These are phyloP conservation scores for Apistogramma diplotaenia DNA, from an alignment of 2,113 vertebrate species.

Conservation along the genomic window DNA sequence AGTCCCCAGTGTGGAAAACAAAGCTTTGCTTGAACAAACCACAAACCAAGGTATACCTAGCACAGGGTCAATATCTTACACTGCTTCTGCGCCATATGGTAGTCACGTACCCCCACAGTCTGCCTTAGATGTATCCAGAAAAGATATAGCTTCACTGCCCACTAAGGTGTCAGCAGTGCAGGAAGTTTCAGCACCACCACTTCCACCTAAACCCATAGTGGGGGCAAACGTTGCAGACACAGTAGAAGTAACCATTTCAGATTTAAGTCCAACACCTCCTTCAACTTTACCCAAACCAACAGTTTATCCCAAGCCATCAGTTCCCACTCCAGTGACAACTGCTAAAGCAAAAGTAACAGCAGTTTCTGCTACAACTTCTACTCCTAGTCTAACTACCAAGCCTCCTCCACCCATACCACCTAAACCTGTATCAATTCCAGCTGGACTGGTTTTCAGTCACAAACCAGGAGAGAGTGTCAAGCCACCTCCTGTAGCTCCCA, in stretches of 20 bases:
- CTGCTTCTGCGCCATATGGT: conserved; percentile 62
- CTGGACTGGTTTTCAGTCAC: conserved; percentile 89
- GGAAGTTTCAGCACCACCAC: conserved; percentile 39
- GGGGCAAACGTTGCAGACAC: conserved; percentile 73
- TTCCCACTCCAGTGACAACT: conserved; percentile 28
- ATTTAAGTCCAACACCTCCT: conserved; percentile 71
- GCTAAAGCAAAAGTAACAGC: conserved; percentile 28
- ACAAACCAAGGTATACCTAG: conserved; percentile 23
- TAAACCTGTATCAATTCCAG: conserved; percentile 90
- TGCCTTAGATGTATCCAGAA: conserved; percentile 38
- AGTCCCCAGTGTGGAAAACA: conserved; percentile 76
- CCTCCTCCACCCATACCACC: conserved; percentile 93
- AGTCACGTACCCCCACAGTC: conserved; percentile 45
- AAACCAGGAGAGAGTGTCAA: conserved; percentile 84
- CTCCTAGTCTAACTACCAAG: conserved; percentile 68
- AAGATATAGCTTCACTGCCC: conserved; percentile 43
- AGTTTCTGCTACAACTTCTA: conserved; percentile 53
- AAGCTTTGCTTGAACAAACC: conserved; percentile 32
- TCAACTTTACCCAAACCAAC: conserved; percentile 77
- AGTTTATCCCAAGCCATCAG: conserved; percentile 75
- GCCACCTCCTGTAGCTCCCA: conserved; percentile 79
- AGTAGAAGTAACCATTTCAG: conserved; percentile 68
- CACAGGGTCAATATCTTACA: conserved; percentile 28
- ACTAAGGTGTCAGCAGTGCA: conserved; percentile 45
- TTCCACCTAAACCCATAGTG: conserved; percentile 73